Evolutionary conservation across 2,888 invertebrate genomes (phyloP), one percentile per base, ranked within the genome.

Genomic region (Nemotelus nigrinus): DNA sequence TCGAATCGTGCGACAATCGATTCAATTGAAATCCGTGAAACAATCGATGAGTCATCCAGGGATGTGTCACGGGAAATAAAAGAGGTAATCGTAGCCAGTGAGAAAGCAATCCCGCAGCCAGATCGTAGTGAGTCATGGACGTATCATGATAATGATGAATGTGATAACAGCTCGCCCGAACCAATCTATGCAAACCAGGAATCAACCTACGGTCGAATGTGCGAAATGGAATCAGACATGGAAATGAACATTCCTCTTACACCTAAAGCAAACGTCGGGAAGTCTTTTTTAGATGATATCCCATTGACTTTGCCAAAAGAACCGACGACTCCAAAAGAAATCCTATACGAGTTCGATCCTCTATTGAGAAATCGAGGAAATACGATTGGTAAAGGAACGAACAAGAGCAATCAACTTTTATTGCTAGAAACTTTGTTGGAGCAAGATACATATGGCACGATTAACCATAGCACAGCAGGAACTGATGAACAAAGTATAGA

Each of bases 321-420:
- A 43, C 58, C 58, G 1, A 5, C 47, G 4, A 39, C 50, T 1
- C 60, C 70, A 0, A 83, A 81, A 81, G 92, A 92, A 83, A 89
- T 93, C n/a, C 90, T 94, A 70, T 89, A 90, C 84, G 93, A 93
- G 85, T 94, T 94, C 87, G 94, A 94, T 87, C 94, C 93, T 2
- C 85, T 91, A 44, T 81, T 80, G 68, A 83, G 80, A 41, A 82
- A 80, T 79, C 85, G 81, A 78, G 82, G 81, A 78, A 79, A 84
- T 78, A 80, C 81, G 4, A 83, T 83, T 39, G 78, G 70, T 39
- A 83, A 83, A 41, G 77, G 65, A 41, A 43, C 76, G 8, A 84
- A 84, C 60, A 83, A 91, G 79, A 91, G 90, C 79, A 92, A 92
- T 84, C 91, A 92, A 83, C 83, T 92, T 60, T 85, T 91, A 81